Base-by-base conservation (phyloP, 2,888 invertebrate species). In the Linnaemya tessellans region DNA sequence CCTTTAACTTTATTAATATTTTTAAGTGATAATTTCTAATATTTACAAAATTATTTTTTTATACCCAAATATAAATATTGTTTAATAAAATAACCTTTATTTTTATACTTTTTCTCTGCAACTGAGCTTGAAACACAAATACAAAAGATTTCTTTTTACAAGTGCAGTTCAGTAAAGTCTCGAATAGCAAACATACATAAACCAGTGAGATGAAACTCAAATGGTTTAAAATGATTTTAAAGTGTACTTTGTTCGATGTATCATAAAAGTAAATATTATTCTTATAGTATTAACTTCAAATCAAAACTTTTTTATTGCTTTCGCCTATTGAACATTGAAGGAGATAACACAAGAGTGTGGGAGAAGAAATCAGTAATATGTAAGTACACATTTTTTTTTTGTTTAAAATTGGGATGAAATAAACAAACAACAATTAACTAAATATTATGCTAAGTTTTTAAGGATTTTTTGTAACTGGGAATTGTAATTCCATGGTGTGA, bases 221-320 rank as follows among this genome's bases (percentile, higher is more conserved):
- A 22, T 25, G n/a, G 41, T 51, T 62, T n/a, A 3, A 30, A 56
- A 56, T 15, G 7, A 41, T 62, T 65, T 46, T n/a, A 11, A 58
- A 46, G 9, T 25, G 35, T 49, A 49, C 20, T 64, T 64, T 65
- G 35, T n/a, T 38, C 20, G 30, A 60, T 46, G 46, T 46, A 49
- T 68, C 15, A 20, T 3, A 51, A 74, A 18, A 41, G 51, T 11
- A 74, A 68, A 74, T 68, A 65, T 82, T 62, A 51, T 77, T 77
- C 58, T 65, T 71, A n/a, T 41, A 77, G 49, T 35, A 38, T 38
- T 22, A 15, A 22, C 20, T 65, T n/a, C 41, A 46, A 30, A 60
- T n/a, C n/a, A 15, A 64, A 46, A 58, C 54, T 65, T 65, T n/a
- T 71, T 58, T 46, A 68, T 20, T 62, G 70, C 68, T 75, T 75